Base-by-base conservation (phyloP, 1,140 invertebrate genomes). In the Brachionus calyciflorus region DNA sequence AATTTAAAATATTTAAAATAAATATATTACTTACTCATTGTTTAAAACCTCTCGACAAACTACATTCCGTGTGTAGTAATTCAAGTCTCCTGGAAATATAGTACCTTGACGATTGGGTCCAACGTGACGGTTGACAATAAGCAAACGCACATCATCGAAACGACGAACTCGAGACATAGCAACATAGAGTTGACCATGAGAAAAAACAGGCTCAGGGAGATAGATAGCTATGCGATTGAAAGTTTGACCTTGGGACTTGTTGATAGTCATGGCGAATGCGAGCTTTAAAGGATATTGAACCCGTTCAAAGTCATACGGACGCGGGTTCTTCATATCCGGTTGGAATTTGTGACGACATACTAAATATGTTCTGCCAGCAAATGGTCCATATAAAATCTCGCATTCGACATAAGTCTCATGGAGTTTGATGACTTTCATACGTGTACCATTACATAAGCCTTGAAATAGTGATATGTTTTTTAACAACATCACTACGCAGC, bases 221-320 rank as follows among this genome's bases (percentile, higher is more conserved):
- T 78, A 41, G 17, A 82, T 26, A 10, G 78, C 78, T 82, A 80
- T 28, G 81, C 80, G 28, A 41, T 77, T 40, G 9, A 84, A 75
- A 10, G 83, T 78, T 80, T 88, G 86, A 17, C 88, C 86, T 81
- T 89, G 88, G 3, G 85, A 78, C 81, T 88, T 88, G 80, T 88
- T 88, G 4, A 88, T 86, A 0, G 87, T 86, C 82, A 88, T 87
- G 24, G 86, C 84, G 81, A 87, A 88, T 4, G 81, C 79, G 1
- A 86, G 68, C 70, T 82, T 79, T 0, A 89, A 40, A 24, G 86
- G 85, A 83, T 88, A 88, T 78, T 88, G 86, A 0, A 85, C 40
- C 48, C 87, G 57, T 80, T 84, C 84, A 77, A 88, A 86, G 70
- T 87, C 81, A 80, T 19, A 79, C 76, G 19, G 78, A 17, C 37